Evolutionary conservation across 2,888 invertebrate genomes (phyloP), one percentile per base, ranked within the genome.

Genomic region (Pegoplata infirma): DNA sequence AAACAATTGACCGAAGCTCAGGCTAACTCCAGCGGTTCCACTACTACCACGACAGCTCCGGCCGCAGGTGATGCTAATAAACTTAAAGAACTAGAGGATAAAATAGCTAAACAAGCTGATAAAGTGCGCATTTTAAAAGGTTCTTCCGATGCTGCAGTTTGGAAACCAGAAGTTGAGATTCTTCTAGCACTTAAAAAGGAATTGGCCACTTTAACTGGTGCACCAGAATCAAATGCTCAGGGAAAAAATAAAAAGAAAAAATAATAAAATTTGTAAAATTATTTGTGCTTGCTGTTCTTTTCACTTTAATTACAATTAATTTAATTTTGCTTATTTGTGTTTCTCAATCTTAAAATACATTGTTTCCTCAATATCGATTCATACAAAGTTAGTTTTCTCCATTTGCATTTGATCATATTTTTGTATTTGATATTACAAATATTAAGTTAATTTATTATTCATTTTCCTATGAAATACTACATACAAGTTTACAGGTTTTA

Each of bases 101-200:
- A 92, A 84, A 90, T 94, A 47, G 88, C 91, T 3, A 91, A 92
- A 85, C 94, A 86, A 84, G 96, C 93, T 2, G 91, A 92, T 49
- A 91, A 93, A 82, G 96, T 97, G 0, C 91, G 97, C 64, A 91
- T 93, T 64, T 85, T 97, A 40, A 97, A 98, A 88, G 90, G 93
- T 2, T 92, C 94, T 12, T 93, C 93, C 59, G 93, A 94, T 81
- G 96, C 96, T 86, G 84, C 92, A 0, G 92, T 93, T 0, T 94
- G 96, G 93, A 94, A 95, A 84, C 94, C 94, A 0, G 94, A 96
- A 88, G 95, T 97, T 0, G 91, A 93, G 7, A 90, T 91, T 53
- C 90, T 97, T 12, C 88, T 96, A 17, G 91, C 92, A 53, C 89
- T 97, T 67, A 97, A 97, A 88, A 92, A 92, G 80, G 91, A 93